These are phyloP conservation scores for Lordiphosa mommai DNA, from an alignment of 1,140 invertebrate species.

Conservation along the genomic window DNA sequence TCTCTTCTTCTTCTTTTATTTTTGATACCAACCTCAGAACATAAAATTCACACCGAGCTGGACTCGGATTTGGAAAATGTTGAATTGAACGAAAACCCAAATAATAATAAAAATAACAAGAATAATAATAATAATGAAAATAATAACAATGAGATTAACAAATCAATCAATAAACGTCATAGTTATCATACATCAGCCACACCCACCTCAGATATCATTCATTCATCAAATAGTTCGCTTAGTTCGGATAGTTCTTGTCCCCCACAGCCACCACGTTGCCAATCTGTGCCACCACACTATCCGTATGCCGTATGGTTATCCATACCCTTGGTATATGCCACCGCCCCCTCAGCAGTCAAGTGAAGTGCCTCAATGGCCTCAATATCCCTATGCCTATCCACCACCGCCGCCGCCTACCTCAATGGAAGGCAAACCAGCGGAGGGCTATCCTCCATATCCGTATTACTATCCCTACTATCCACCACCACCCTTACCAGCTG, in stretches of 20 bases:
- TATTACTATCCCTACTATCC: slow-evolving; percentile 70
- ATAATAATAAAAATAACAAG: slow-evolving; percentile 59
- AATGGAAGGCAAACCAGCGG: slow-evolving; percentile 35
- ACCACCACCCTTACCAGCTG: slow-evolving; percentile 42
- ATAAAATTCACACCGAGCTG: slow-evolving; percentile 76
- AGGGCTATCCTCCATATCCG: slow-evolving; percentile 51
- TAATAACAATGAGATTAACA: slow-evolving; percentile 61
- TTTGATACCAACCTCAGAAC: slow-evolving; percentile 74
- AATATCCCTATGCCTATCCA: slow-evolving; percentile 61
- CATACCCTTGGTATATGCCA: slow-evolving; percentile 67
- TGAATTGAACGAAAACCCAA: slow-evolving; percentile 75
- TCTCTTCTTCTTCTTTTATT: slow-evolving; percentile 73
- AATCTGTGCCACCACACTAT: slow-evolving; percentile 63
- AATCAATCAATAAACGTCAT: slow-evolving; percentile 58
- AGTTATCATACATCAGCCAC: slow-evolving; percentile 43
- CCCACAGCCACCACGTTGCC: slow-evolving; percentile 37
- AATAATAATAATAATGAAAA: slow-evolving; percentile 34
- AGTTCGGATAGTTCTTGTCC: slow-evolving; percentile 59
- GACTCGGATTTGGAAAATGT: slow-evolving; percentile 76
- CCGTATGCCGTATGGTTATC: slow-evolving; percentile 67
- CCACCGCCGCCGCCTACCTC: slow-evolving; percentile 33
- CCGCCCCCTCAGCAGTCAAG: slow-evolving; percentile 26
- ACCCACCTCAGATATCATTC: slow-evolving; percentile 25
- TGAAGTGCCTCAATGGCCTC: slow-evolving; percentile 39
- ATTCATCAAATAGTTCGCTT: slow-evolving; percentile 71